These are phyloP conservation scores for Myioborus miniatus DNA, from an alignment of 2,797 vertebrate species.

Conservation along the genomic window DNA sequence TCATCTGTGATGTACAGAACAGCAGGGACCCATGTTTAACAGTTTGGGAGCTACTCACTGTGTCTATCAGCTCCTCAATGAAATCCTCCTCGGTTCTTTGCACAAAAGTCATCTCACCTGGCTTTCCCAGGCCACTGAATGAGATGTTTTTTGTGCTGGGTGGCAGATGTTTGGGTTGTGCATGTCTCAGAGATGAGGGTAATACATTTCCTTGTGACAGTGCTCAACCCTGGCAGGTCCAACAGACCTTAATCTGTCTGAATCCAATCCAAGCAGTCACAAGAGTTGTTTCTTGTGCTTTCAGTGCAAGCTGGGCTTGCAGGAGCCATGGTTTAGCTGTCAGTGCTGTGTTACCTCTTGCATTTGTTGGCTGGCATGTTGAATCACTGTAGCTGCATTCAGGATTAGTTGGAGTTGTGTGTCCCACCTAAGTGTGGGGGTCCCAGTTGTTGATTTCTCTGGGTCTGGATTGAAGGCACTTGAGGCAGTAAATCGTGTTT, in stretches of 20 bases:
- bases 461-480: too few relatives aligned
- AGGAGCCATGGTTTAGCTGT: neutral
- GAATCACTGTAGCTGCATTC: neutral
- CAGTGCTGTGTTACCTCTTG: neutral
- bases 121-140: neutral
- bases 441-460: too few relatives aligned
- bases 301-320: neutral
- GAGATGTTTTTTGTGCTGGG: neutral
- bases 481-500: too few relatives aligned
- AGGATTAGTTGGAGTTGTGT: neutral
- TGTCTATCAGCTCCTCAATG: neutral
- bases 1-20: neutral
- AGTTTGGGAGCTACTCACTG: neutral
- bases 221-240: neutral
- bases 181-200: neutral
- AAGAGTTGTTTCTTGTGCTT: neutral
- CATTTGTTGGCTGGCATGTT: neutral
- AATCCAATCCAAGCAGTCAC: neutral
- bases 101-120: neutral
- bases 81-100: neutral
- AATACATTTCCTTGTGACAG: neutral
- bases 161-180: neutral
- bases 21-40: neutral
- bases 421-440: rapidly evolving
- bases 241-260: neutral